Base-by-base conservation (phyloP, 2,888 invertebrate species). In the Athrips mouffetella region DNA sequence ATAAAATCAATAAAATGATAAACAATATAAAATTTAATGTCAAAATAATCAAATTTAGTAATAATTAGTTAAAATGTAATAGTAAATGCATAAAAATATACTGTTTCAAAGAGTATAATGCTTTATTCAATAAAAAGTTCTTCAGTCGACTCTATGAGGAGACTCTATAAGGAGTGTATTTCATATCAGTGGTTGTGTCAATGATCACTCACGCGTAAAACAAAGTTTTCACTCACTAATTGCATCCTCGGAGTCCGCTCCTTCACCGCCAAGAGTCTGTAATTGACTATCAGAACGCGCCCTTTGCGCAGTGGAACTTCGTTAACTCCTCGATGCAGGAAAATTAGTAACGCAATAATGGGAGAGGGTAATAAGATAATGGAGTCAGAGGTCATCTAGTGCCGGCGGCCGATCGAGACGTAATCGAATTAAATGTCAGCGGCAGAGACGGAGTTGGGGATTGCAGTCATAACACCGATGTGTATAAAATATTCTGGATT, bases 341-440 rank as follows among this genome's bases (percentile, higher is more conserved):
- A 86, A 84, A 87, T 87, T 85, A 85, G 81, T 84, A 82, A 85
- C 85, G 79, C 68, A 80, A 83, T 87, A 84, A 88, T 80, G 64
- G 76, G 72, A 68, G 67, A 63, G 73, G 68, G 79, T 87, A 86
- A 85, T 83, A 76, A 80, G 77, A 64, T 86, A 87, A 88, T 88
- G 80, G 84, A 80, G 73, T 63, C 61, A 60, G 66, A 74, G 84
- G 86, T 84, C 86, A 86, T 79, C 76, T 54, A 48, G 42, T 45
- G 54, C 58, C 18, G 62, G 65, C 66, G 71, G 61, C 59, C 74
- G 70, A 75, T 75, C 74, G 74, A 55, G 66, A 59, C 49, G 53
- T 74, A 73, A 87, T 82, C 65, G 65, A 76, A 84, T 86, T 84
- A 83, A 65, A 72, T 60, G 67, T 66, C 45, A 45, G 25, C 8